Percentiles rank a stretch among this genome's conserved stretches.
phyloP scores from a whole-genome alignment of 2,113 vertebrate species.

The Campylomormyrus numenius region DNA sequence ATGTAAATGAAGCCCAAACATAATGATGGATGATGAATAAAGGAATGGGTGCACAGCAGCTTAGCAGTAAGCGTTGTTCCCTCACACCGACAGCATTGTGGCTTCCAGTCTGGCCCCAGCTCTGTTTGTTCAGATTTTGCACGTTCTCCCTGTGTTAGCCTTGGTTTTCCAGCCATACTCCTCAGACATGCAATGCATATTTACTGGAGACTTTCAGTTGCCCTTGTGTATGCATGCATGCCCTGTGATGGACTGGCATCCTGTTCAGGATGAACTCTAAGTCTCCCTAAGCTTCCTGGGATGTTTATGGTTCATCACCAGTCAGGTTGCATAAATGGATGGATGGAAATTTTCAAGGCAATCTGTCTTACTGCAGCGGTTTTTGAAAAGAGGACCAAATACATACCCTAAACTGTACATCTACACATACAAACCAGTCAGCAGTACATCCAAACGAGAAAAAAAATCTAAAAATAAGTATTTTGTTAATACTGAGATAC shows the following conservation, averaged over 20 bases:
- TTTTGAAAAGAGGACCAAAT: conserved; percentile 14
- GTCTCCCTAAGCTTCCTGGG: not conserved
- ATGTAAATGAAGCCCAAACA: not conserved
- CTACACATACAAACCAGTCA: not conserved
- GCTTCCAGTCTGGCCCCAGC: not conserved
- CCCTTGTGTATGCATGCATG: not conserved
- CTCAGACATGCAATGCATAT: not conserved
- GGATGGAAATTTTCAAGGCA: conserved; percentile 8
- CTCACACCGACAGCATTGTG: not conserved
- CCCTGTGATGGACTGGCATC: not conserved
- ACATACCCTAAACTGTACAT: conserved; percentile 6
- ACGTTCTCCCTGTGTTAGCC: not conserved
- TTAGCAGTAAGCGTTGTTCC: not conserved
- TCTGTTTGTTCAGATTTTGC: not conserved
- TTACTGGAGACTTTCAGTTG: not conserved
- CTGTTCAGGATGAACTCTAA: not conserved
- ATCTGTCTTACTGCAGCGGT: not conserved
- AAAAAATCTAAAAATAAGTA: conserved; percentile 1
- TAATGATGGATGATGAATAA: not conserved
- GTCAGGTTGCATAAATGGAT: not conserved
- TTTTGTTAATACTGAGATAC: conserved; percentile 12
- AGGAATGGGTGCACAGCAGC: not conserved
- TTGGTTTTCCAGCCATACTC: not conserved
- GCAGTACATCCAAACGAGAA: conserved; percentile 17
- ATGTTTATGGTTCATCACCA: not conserved